Conservation (phyloP, 2,888 invertebrate genomes). For the Archaeoteleia sp. region DNA sequence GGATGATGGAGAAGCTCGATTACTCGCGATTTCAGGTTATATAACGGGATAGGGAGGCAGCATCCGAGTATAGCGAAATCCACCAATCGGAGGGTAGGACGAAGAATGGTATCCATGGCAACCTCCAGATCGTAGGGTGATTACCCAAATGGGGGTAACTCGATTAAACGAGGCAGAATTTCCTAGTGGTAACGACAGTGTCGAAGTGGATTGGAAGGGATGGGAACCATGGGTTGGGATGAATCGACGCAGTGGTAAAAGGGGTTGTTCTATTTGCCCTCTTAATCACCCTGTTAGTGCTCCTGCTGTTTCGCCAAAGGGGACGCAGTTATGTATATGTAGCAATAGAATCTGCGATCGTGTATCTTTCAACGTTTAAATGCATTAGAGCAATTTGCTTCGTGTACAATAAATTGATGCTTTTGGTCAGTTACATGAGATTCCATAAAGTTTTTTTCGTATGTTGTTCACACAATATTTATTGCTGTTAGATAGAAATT, state of each 20-base stretch:
- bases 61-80: slow-evolving; percentile 49
- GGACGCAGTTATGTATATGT: slow-evolving; percentile 48
- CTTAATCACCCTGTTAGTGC: slow-evolving; percentile 74
- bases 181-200: slow-evolving; percentile 52
- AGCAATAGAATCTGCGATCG: slow-evolving; percentile 51
- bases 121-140: slow-evolving; percentile 68
- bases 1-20: slow-evolving; percentile 45
- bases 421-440: no score
- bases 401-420: slow-evolving; percentile 46
- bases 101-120: slow-evolving; percentile 67
- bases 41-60: slow-evolving; percentile 53
- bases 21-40: slow-evolving; percentile 52
- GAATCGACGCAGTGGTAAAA: slow-evolving; percentile 55
- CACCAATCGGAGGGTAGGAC: slow-evolving; percentile 61
- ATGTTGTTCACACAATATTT: no score
- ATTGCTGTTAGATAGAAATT: no score
- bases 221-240: slow-evolving; percentile 46
- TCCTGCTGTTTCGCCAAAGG: slow-evolving; percentile 55
- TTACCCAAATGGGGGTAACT: slow-evolving; percentile 73
- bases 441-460: no score
- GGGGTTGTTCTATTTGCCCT: slow-evolving; percentile 69
- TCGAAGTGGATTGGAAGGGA: slow-evolving; percentile 46
- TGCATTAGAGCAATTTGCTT: slow-evolving; percentile 54
- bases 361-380: slow-evolving; percentile 45
- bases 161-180: slow-evolving; percentile 69